Evolutionary conservation across 2,888 invertebrate species (phyloP).

Genomic region (Abrostola triplasia): DNA sequence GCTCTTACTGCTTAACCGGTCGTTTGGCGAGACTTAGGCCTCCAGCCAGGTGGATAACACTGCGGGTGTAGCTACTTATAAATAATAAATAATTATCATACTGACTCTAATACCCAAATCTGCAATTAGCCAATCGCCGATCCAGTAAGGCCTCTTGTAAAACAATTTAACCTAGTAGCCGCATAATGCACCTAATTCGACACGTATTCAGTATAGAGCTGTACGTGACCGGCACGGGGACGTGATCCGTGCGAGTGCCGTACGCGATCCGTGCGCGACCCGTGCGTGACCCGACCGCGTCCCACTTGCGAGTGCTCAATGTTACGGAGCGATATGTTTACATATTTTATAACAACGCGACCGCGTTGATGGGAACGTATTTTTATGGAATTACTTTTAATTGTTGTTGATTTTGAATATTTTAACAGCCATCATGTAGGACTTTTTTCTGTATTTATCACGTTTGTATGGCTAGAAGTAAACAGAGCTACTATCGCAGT

Average conservation of each 20-base stretch:
- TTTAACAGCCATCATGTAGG: no score
- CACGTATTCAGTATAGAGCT: constrained; percentile 40
- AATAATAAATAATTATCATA: no score
- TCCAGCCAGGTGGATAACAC: no score
- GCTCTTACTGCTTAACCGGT: no score
- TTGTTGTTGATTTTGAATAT: no score
- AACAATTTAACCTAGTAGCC: constrained; percentile 39
- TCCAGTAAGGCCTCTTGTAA: constrained; percentile 24
- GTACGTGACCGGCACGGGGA: constrained; percentile 37
- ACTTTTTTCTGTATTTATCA: no score
- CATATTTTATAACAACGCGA: constrained; percentile 15
- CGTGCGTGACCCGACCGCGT: constrained; percentile 19
- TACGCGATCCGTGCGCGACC: constrained; percentile 39
- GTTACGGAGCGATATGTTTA: constrained; percentile 21
- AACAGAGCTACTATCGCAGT: no score
- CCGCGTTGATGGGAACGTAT: constrained; percentile 7
- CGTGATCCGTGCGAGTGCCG: constrained; percentile 25
- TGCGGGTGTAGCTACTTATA: no score
- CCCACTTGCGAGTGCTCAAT: constrained; percentile 12
- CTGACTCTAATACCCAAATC: neutral
- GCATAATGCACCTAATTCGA: constrained; percentile 46
- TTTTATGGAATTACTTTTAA: no score
- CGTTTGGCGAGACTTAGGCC: no score
- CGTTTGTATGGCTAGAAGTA: no score
- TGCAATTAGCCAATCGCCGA: neutral